Base-by-base conservation (phyloP, 2,113 vertebrate genomes). In the Oryzias curvinotus region DNA sequence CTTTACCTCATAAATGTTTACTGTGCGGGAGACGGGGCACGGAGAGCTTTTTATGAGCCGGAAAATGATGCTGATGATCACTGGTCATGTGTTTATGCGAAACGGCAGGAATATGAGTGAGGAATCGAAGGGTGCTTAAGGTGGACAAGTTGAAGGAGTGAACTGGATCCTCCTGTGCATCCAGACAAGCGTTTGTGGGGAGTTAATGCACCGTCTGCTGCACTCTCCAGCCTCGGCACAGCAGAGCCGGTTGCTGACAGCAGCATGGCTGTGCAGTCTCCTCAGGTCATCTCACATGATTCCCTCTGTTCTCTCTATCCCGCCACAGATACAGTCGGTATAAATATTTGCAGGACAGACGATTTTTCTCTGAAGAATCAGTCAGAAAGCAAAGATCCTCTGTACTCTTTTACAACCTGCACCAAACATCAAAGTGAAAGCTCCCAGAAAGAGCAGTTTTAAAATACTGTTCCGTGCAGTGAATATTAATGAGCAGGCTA, bases 221-320 rank as follows among this genome's bases (percentile, higher is more conserved):
- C 64, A 70, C 19, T 68, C 30, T 65, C n/a, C 67, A 53, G 68
- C 74, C 68, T 58, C 52, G 26, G 5, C 26, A 28, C 53, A 68
- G 56, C 17, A 46, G 53, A 48, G 75, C 28, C 52, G 41, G 36
- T 51, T 76, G 73, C 73, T 84, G 80, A 82, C 71, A 64, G 21
- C 73, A 75, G 74, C 76, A 75, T 21, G 43, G 77, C 53, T 52
- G 36, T 59, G 21, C 46, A 83, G 66, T 75, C 62, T 47, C 72
- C 72, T 80, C 1, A 68, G 57, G 62, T 77, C 55, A 56, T 47
- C 68, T 52, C 21, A 49, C 3, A 52, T 36, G 3, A 57, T 28
- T 25, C 58, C 10, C 36, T 4, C 3, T 17, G 19, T 44, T 16
- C 21, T 60, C 53, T 54, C 36, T 36, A 12, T 36, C 7, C 10